phyloP scores from a whole-genome alignment of 2,888 invertebrate species.

The Stenoptilia bipunctidactyla region DNA sequence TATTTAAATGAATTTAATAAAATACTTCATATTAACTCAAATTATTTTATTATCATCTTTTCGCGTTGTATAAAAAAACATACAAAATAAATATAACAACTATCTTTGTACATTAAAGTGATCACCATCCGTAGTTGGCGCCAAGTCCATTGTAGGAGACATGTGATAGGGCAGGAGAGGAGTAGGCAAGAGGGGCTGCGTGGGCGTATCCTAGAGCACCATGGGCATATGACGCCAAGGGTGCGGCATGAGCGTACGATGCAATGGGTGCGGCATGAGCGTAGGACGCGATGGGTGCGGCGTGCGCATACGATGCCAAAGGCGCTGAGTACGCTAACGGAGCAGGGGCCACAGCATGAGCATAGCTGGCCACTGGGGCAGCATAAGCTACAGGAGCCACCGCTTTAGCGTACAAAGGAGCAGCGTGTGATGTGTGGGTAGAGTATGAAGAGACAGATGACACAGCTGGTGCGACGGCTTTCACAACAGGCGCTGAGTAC shows the following conservation, averaged over 20 bases:
- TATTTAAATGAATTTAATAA: too few relatives aligned
- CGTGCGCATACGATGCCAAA: constrained; percentile 1
- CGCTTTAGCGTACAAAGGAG: constrained; percentile 22
- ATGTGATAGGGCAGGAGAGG: constrained; percentile 63
- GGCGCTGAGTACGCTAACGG: constrained; percentile 13
- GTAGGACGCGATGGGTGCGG: constrained; percentile 17
- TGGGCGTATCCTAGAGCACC: constrained; percentile 2
- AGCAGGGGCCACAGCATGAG: constrained; percentile 13
- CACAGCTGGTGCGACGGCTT: constrained; percentile 29
- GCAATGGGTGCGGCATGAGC: constrained; percentile 10
- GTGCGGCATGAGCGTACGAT: constrained; percentile 25
- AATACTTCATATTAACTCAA: too few relatives aligned
- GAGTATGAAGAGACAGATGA: constrained; percentile 25
- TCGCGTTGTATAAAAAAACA: background rate
- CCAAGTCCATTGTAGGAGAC: constrained; percentile 69
- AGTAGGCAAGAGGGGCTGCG: constrained; percentile 17
- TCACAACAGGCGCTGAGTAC: constrained; percentile 43
- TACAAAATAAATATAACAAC: background rate
- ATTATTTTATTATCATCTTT: constrained; percentile 2
- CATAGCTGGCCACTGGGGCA: constrained; percentile 13
- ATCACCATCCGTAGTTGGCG: constrained; percentile 74
- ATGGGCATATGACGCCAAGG: constrained; percentile 9
- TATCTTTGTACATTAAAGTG: constrained; percentile 1
- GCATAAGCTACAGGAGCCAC: constrained; percentile 24
- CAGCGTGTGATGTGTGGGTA: constrained; percentile 22